Evolutionary conservation across 2,113 vertebrate genomes (phyloP).

Genomic region (Lophura nycthemera): DNA sequence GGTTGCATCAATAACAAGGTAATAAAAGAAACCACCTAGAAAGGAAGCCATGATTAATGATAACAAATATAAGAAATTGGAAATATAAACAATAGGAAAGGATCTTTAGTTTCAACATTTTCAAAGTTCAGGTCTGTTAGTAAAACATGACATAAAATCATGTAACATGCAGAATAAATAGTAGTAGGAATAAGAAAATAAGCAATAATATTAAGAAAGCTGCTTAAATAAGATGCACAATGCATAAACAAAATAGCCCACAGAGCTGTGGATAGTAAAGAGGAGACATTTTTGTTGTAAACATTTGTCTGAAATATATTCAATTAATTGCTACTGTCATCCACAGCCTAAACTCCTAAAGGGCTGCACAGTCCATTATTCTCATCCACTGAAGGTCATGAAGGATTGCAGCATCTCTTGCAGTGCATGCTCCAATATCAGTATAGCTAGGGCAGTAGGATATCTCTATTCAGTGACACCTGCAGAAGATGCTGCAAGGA

Average conservation of each 20-base stretch:
- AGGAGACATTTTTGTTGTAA: background rate
- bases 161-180: background rate
- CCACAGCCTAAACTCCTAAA: background rate
- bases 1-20: slow-evolving; percentile 14
- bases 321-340: background rate
- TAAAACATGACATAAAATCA: slow-evolving; percentile 6
- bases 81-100: slow-evolving; percentile 28
- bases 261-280: background rate
- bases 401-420: background rate
- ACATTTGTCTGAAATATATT: background rate
- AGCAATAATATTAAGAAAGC: background rate
- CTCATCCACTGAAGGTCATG: background rate
- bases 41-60: slow-evolving; percentile 64
- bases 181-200: background rate
- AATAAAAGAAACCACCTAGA: slow-evolving; percentile 62
- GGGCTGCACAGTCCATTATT: background rate
- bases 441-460: background rate
- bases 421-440: background rate
- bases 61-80: slow-evolving; percentile 50
- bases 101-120: background rate
- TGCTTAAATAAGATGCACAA: slow-evolving; percentile 4
- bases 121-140: slow-evolving; percentile 10
- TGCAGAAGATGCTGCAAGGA: background rate
- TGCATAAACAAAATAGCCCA: background rate
- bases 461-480: background rate